Evolutionary conservation across 1,140 invertebrate genomes (phyloP), one percentile per base, ranked within the genome.

Genomic region (Chrysomallon squamiferum): DNA sequence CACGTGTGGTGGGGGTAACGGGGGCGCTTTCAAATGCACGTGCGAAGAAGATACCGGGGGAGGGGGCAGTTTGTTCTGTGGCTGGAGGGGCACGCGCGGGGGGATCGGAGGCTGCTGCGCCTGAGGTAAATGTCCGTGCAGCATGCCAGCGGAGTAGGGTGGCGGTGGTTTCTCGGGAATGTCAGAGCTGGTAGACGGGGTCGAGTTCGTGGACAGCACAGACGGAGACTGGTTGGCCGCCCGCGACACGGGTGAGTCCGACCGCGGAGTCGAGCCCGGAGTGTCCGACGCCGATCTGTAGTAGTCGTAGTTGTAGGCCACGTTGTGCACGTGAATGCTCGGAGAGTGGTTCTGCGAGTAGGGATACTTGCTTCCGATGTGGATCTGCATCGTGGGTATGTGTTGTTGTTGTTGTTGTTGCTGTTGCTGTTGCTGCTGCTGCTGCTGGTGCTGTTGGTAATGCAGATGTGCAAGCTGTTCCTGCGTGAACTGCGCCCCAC

Each of bases 81-180:
- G 60, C 41, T 64, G 68, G 3, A 76, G 49, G 18, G 77, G 78
- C 59, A 77, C 68, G 49, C 78, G 72, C 59, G 83, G 78, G 62
- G 79, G 77, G 68, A 79, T 63, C 3, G 77, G 73, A 33, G 75
- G 76, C 56, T 77, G 77, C 56, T 77, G 77, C 6, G 70, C 60
- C 33, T 69, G 68, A 63, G 60, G 57, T 61, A 52, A 27, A 43
- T 47, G 47, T 66, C 47, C 52, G 11, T 67, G 64, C 20, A 59
- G 32, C 61, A 15, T 57, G 54, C 52, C 69, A 29, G 68, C 61
- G 22, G 82, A 80, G 68, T 84, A 84, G 5, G 83, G 83, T 25
- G 83, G 83, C 25, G 83, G 83, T 13, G 80, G 83, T 68, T 78
- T 78, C 47, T 83, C 80, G 29, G 81, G 79, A 67, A 82, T 75